Base-by-base conservation (phyloP, 2,888 invertebrate genomes). In the Archaeoteleia sp. region DNA sequence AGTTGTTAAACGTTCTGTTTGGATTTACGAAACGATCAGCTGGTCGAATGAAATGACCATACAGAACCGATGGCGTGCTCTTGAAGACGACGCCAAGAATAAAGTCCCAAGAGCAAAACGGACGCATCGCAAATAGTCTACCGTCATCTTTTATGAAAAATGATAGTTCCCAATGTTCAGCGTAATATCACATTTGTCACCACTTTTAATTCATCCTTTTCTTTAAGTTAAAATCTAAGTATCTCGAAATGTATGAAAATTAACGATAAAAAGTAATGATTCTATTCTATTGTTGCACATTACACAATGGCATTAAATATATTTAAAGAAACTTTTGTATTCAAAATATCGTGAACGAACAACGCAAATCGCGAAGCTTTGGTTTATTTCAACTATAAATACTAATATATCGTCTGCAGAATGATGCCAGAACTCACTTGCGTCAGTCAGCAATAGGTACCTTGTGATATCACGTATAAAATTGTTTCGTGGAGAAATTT, bases 371-470 rank as follows among this genome's bases (percentile, higher is more conserved):
- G 14, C 49, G 53, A 23, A 61, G 62, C 63, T 37, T 48, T 45
- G 42, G 32, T 48, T 71, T 62, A 53, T 67, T 72, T 58, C 43
- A 54, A 71, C 72, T 81, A 79, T 81, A 82, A 82, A 82, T 82
- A 81, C 62, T 73, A 72, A 80, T 77, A 78, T 76, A 81, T 77
- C 70, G 73, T 42, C 39, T 39, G 66, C 72, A 54, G 46, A 63
- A 61, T 46, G 43, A 61, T 76, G 78, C 77, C 78, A 81, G 73
- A 73, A 73, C 62, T 54, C 17, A 58, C 60, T 78, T 78, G 57
- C 77, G 75, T 78, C 77, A 76, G 73, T 67, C 57, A 66, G 45
- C 20, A 43, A 48, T 51, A 29, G 37, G 37, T 20, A 30, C 35
- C 25, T 25, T 10, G 10, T 23, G 30, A 34, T 23, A 37, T 46